A percentile compares a stretch with the other conserved stretches of the same genome.
Evolutionary conservation across 1,140 invertebrate genomes (phyloP).

Genomic region (Lepidostoma basale): DNA sequence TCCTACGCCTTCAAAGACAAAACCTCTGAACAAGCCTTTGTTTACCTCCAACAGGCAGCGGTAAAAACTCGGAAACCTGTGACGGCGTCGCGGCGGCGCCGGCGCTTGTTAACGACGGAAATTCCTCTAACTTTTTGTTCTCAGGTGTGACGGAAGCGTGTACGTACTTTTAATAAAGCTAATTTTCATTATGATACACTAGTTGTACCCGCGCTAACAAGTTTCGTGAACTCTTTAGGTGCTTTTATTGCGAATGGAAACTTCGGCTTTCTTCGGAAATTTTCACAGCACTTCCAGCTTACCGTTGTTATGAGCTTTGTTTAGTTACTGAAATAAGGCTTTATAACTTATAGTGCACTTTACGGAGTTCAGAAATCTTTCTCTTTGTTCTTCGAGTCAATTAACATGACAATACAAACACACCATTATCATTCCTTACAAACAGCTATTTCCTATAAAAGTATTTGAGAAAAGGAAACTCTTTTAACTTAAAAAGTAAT

Average conservation of each 20-base stretch:
- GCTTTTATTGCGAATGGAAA: not conserved
- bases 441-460: too few relatives aligned
- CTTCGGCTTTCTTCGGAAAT: not conserved
- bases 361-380: too few relatives aligned
- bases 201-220: not conserved
- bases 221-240: not conserved
- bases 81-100: not conserved
- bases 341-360: too few relatives aligned
- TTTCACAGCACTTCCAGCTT: not conserved
- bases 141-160: slow-evolving; percentile 23
- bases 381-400: too few relatives aligned
- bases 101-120: not conserved
- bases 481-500: too few relatives aligned
- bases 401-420: too few relatives aligned
- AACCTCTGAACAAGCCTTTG: not conserved
- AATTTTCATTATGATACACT: slow-evolving; percentile 39
- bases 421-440: too few relatives aligned
- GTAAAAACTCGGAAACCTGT: not conserved
- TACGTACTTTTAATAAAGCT: slow-evolving; percentile 39
- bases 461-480: too few relatives aligned
- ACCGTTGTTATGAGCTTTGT: not conserved
- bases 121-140: slow-evolving; percentile 7
- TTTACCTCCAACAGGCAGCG: not conserved
- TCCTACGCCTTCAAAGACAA: too few relatives aligned
- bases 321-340: too few relatives aligned